A percentile compares a stretch with the other conserved stretches of the same genome.
Evolutionary conservation across 2,797 vertebrate genomes (phyloP).

Genomic region (Galagoides demidoff): DNA sequence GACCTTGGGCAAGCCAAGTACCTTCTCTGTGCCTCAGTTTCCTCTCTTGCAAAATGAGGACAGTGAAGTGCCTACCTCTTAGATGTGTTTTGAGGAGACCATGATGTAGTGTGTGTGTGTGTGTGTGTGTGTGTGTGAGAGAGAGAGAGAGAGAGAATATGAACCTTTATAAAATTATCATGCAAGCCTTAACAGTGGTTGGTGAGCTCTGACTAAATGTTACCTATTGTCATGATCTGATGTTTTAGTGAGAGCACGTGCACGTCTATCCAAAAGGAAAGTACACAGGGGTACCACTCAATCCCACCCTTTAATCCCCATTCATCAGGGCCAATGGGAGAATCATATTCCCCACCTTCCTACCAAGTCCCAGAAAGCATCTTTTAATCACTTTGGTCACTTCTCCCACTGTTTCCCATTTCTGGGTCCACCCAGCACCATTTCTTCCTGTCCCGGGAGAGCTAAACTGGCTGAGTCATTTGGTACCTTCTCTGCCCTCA

Average conservation of each 20-base stretch:
- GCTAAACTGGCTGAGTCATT: background rate
- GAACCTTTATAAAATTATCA: background rate
- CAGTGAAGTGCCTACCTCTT: slow-evolving; percentile 17
- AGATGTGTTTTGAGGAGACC: background rate
- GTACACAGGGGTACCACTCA: background rate
- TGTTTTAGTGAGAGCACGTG: background rate
- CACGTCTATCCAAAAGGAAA: background rate
- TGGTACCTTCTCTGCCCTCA: background rate
- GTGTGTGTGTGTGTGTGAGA: too few species aligned
- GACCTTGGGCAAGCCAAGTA: background rate
- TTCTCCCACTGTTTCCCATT: background rate
- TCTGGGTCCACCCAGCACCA: background rate
- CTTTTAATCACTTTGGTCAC: background rate
- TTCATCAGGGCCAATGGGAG: background rate
- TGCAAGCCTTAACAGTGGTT: background rate
- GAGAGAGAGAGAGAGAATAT: too few species aligned
- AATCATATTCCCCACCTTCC: background rate
- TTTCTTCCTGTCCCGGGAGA: background rate
- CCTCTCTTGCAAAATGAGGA: background rate
- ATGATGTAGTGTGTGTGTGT: background rate
- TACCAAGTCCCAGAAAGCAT: background rate
- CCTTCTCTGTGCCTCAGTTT: slow-evolving; percentile 8
- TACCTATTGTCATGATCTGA: background rate
- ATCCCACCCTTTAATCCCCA: background rate
- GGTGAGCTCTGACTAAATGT: background rate